Evolutionary conservation across 2,888 invertebrate genomes (phyloP).

Genomic region (Camptogramma bilineatum): DNA sequence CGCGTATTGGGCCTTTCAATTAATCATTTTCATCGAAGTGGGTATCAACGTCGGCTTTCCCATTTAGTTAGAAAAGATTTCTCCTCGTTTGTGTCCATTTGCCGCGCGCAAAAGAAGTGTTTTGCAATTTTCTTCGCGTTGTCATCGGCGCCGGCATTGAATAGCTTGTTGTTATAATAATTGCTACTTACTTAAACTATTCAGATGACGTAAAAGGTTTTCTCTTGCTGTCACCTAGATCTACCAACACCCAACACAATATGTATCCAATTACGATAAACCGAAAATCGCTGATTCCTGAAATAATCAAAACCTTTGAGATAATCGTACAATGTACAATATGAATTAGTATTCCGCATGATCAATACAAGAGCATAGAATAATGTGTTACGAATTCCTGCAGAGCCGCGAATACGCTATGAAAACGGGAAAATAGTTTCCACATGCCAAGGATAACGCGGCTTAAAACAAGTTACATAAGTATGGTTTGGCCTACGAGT

Average conservation of each 20-base stretch:
- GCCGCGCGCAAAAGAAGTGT: constrained; percentile 16
- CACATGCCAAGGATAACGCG: constrained; percentile 36
- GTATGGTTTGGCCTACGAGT: constrained; percentile 24
- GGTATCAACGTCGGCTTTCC: constrained; percentile 18
- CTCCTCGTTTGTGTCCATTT: constrained; percentile 32
- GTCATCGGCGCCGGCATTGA: constrained; percentile 4
- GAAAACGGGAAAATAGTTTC: constrained; percentile 39
- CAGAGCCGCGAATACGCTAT: constrained; percentile 27
- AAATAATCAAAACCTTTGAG: background rate
- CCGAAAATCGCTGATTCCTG: background rate
- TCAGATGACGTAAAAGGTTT: background rate
- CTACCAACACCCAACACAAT: background rate
- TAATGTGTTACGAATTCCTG: constrained; percentile 23
- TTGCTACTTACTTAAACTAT: constrained; percentile 1
- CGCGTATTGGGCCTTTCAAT: background rate
- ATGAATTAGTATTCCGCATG: constrained; percentile 11
- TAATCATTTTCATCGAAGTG: constrained; percentile 5
- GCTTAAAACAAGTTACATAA: constrained; percentile 41
- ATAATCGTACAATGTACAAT: background rate
- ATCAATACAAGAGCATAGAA: constrained; percentile 23
- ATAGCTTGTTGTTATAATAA: constrained; percentile 12
- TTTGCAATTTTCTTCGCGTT: constrained; percentile 25
- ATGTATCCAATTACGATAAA: background rate
- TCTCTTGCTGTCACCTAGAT: background rate
- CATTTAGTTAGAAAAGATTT: constrained; percentile 26